Conservation (phyloP, 2,113 vertebrate species). For the Tenebrosternarchus preto region DNA sequence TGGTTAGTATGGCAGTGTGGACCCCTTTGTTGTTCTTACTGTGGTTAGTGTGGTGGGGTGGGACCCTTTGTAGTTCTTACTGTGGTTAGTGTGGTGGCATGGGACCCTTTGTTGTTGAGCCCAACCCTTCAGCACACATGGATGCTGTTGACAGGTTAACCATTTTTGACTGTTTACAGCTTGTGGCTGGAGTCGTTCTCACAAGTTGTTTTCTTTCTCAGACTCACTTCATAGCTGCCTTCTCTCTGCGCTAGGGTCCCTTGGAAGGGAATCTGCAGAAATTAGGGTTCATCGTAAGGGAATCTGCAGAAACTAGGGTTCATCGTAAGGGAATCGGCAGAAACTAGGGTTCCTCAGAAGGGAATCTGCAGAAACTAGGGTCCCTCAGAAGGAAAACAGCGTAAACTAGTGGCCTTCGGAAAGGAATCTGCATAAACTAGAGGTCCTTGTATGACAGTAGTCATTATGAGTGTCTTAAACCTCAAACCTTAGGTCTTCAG, state of each 20-base stretch:
- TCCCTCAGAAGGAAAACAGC: neutral
- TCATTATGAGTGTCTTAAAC: slow-evolving; percentile 42
- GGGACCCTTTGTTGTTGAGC: neutral
- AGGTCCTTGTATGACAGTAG: slow-evolving; percentile 14
- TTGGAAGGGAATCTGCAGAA: too few relatives aligned
- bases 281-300: too few relatives aligned
- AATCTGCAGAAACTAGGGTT: too few relatives aligned
- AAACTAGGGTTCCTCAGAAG: neutral
- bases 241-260: too few relatives aligned
- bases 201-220: neutral
- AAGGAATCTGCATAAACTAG: neutral
- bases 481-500: slow-evolving; percentile 34
- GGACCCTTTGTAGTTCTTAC: too few relatives aligned
- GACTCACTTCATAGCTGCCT: too few relatives aligned
- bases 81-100: too few relatives aligned
- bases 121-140: neutral
- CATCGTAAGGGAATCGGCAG: too few relatives aligned
- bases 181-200: neutral
- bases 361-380: slow-evolving; percentile 18
- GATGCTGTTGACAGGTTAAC: neutral
- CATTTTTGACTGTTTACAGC: slow-evolving; percentile 1
- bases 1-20: too few relatives aligned
- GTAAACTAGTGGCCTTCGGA: slow-evolving; percentile 34
- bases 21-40: too few relatives aligned
- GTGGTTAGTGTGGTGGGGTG: too few relatives aligned